phyloP scores from a whole-genome alignment of 2,113 vertebrate genomes.

The Semnornis frantzii region DNA sequence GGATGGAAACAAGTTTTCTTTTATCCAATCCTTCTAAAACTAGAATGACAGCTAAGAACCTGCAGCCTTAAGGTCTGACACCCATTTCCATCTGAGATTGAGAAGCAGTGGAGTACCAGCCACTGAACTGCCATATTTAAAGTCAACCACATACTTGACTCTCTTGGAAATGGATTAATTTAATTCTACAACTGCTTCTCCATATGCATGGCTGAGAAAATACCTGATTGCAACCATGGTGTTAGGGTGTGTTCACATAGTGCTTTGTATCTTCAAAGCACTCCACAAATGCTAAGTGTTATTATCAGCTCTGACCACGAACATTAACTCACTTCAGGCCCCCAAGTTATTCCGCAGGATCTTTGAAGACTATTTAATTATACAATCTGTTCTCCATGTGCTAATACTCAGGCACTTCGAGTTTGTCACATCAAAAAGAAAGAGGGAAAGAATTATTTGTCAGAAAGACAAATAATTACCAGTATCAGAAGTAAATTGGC shows the following conservation, averaged over 20 bases:
- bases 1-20: neutral
- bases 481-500: conserved; percentile 32
- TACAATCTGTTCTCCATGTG: conserved; percentile 52
- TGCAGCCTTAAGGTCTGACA: neutral
- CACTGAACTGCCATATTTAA: neutral
- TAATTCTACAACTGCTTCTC: neutral
- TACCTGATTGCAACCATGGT: neutral
- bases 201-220: neutral
- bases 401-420: conserved; percentile 40
- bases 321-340: conserved; percentile 39
- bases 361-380: conserved; percentile 73
- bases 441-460: conserved; percentile 13
- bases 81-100: neutral
- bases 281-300: neutral
- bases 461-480: conserved; percentile 32
- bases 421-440: conserved; percentile 65
- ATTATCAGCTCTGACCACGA: neutral
- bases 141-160: neutral
- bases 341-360: conserved; percentile 23
- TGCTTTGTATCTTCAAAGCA: neutral
- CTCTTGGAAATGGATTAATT: neutral
- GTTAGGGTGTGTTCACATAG: neutral
- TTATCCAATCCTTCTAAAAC: neutral
- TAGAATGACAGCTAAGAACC: neutral
- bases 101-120: neutral